Base-by-base conservation (phyloP, 2,888 invertebrate genomes). In the Metellina segmentata region DNA sequence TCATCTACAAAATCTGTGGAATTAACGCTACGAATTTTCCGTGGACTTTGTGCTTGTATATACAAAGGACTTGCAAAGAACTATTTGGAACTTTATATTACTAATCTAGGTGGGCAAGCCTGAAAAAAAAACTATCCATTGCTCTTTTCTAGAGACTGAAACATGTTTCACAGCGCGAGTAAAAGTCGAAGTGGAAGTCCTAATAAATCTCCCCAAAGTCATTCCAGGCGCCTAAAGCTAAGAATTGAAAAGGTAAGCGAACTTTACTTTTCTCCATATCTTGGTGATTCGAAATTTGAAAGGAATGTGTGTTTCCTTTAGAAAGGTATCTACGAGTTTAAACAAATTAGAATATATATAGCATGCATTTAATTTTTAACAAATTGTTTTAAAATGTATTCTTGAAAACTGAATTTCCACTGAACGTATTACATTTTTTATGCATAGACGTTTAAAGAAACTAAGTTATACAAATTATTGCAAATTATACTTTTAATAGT, bases 191-290 rank as follows among this genome's bases (percentile, higher is more conserved):
- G 48, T 13, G 72, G 20, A 34, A 82, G 75, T 75, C 61, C 79
- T 19, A 70, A 81, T 20, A 89, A 89, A 77, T 89, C 89, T n/a
- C 11, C 74, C 13, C 89, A 61, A 9, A 48, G 53, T 19, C 82
- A 77, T 70, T 61, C 89, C 71, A 90, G 78, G 20, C 83, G 78
- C 9, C 61, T 90, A 6, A 90, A 85, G 53, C 69, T 53, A 53
- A 85, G 89, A n/a, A 85, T 90, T 52, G 78, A 90, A 19, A 90
- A 90, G 89, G 89, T 90, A 90, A 77, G 78, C 34, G n/a, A 34
- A 53, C 61, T 61, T 34, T 34, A 34, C 34, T 34, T 34, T 34
- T 34, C 34, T 34, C 34, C 34, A 34, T 4, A 34, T 34, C 34
- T 4, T 34, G 34, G 4, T 34, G 34, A 34, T 34, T 34, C 4